Evolutionary conservation across 2,113 vertebrate genomes (phyloP), one percentile per base, ranked within the genome.

Genomic region (Gnathonemus longibarbis): DNA sequence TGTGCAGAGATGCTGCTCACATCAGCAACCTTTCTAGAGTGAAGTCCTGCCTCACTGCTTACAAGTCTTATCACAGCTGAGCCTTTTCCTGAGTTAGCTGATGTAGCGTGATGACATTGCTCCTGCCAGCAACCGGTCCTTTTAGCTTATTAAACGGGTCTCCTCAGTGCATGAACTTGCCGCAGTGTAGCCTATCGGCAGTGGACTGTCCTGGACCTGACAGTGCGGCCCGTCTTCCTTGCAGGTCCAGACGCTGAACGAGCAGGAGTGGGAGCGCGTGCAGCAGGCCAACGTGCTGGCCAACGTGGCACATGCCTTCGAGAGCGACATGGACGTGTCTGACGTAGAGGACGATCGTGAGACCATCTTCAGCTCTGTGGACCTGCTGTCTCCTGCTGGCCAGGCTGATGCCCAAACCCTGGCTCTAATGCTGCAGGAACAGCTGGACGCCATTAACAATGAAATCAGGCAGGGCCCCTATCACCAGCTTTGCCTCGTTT

Each of bases 231-330:
- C 52, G 48, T 52, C 88, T 88, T n/a, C 5, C 87, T 53, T 31
- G n/a, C 92, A 99, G 98, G 98, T 99, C 90, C 98, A 99, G 91
- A 99, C 98, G 0, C 94, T 99, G 31, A 98, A 99, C 0, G 98
- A 99, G 91, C 98, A 99, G 95, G 98, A 99, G 5, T 99, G 98
- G 98, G 98, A 99, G 89, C 96, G 98, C 1, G 97, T 98, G 89
- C 98, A 99, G 92, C 98, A 99, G 94, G 98, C 98, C 13, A 99
- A 97, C 0, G 98, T 99, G 5, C 91, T 99, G 93, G 98, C 98
- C 0, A 99, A 97, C 0, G 98, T 99, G 87, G 98, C 98, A 0
- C 98, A 99, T 84, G 98, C 98, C 0, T 99, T 99, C 1, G 98
- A 99, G 95, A 98, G 98, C 0, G 98, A 99, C 31, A 96, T 97